Evolutionary conservation across 2,113 vertebrate species (phyloP), one percentile per base, ranked within the genome.

Genomic region (Tyrannus savana): DNA sequence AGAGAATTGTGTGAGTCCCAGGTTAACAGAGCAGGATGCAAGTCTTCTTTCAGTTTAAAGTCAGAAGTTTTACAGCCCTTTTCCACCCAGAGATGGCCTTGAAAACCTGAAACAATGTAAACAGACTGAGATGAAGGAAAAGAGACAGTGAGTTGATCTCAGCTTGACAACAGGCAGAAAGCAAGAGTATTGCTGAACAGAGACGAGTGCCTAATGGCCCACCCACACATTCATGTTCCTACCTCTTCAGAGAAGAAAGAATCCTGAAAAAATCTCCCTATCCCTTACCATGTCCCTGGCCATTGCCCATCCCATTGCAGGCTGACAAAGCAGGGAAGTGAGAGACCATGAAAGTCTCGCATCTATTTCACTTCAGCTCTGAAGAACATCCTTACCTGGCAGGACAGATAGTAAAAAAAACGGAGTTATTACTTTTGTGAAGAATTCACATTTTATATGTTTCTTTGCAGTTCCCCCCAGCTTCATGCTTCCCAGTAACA

Each of bases 221-320:
- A 39, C 4, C 6, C 2, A 0, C 0, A 0, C 5, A 23, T 21
- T 80, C 50, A 23, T 44, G 35, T n/a, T 84, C n/a, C 49, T 30
- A 64, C 9, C 9, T 44, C 47, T 56, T 56, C 50, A 60, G 41
- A 67, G 47, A 68, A 72, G 19, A 90, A 72, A n/a, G 89, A 78
- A 44, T 49, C 9, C 33, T 31, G 41, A 55, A 44, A 86, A 85
- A 14, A 8, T 35, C 19, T 74, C 18, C 7, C 24, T 67, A 1
- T 31, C 12, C 42, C 12, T 78, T 35, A 60, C 17, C 23, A 14
- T 53, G 5, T 67, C 35, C 25, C 23, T 59, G 24, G 39, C 10
- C 14, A 3, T 58, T 42, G 44, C 33, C 25, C 11, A 15, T 23
- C 30, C 6, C 9, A 7, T 3, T 46, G 37, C 30, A 30, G 9